Base-by-base conservation (phyloP, 2,888 invertebrate genomes). In the Brenthis ino region DNA sequence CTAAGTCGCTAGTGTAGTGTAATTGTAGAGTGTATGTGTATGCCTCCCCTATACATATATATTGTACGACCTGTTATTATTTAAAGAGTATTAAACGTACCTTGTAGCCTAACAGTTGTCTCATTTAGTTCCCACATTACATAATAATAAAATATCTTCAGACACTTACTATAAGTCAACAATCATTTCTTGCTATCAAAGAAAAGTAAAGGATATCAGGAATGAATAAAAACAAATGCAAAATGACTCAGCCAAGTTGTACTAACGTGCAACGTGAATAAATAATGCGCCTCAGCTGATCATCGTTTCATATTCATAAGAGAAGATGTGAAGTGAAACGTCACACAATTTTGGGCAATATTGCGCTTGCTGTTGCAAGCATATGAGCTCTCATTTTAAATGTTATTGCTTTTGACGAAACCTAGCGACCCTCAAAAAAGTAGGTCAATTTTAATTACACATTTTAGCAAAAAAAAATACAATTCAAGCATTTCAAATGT, bases 331-430 rank as follows among this genome's bases (percentile, higher is more conserved):
- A 60, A 58, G 37, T 53, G 43, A 65, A 65, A 56, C 55, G 33
- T 11, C 16, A 28, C 55, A 60, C 33, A 56, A 61, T 61, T 67
- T 67, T 33, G 50, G 58, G 6, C 61, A 56, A 61, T 54, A 61
- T 61, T 67, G 16, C 48, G 66, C 43, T 20, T 24, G 33, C 55
- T 37, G 54, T 24, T 48, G 54, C 33, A 24, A 28, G 37, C 28
- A 55, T 16, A 50, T 12, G 33, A 56, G 64, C 16, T 33, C 55
- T 37, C 55, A 14, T 33, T n/a, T 54, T 50, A 50, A 55, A 28
- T 55, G 28, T 47, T 67, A 67, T 61, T 67, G 67, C 60, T 67
- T 67, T 51, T 43, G 63, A 63, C 20, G 33, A 63, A 20, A 33
- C 14, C 20, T 16, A 33, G 50, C 33, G 13, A 6, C 13, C 14